Conservation (phyloP, 2,113 vertebrate species). For the Ophthalmotilapia sp. region DNA sequence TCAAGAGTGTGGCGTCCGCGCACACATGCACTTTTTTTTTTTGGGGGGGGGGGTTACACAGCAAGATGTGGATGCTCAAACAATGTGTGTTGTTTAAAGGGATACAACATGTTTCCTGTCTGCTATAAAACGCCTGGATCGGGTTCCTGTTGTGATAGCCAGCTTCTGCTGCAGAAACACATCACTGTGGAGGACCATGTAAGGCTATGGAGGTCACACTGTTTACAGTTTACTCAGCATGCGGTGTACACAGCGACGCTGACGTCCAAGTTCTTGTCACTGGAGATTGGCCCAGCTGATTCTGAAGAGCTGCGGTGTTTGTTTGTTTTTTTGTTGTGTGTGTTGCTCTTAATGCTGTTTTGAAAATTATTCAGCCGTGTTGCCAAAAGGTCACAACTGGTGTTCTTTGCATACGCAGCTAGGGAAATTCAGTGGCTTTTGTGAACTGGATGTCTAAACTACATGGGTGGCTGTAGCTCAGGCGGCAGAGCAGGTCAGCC, state of each 20-base stretch:
- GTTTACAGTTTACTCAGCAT: conserved; percentile 18
- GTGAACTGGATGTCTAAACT: neutral
- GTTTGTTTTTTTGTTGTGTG: neutral
- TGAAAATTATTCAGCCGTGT: neutral
- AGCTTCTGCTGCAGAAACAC: conserved; percentile 22
- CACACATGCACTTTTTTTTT: neutral
- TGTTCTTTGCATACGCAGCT: neutral
- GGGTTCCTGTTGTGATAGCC: conserved; percentile 59
- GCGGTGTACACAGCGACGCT: neutral
- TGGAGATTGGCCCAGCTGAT: neutral
- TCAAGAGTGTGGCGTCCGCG: neutral
- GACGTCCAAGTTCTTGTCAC: neutral
- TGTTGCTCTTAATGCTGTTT: neutral
- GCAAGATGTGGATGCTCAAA: conserved; percentile 52
- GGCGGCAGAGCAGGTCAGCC: too few species aligned
- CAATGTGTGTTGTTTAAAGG: conserved; percentile 56
- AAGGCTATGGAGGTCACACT: conserved; percentile 36
- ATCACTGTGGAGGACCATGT: conserved; percentile 37
- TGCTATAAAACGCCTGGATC: conserved; percentile 50
- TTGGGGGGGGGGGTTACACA: neutral
- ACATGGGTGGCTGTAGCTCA: neutral
- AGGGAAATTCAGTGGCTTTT: neutral
- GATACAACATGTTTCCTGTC: conserved; percentile 56
- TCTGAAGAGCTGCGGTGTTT: neutral
- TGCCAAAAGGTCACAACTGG: neutral